Percentiles rank a stretch among this genome's conserved stretches.
phyloP scores from a whole-genome alignment of 2,888 invertebrate genomes.

The Nemoura dubitans region DNA sequence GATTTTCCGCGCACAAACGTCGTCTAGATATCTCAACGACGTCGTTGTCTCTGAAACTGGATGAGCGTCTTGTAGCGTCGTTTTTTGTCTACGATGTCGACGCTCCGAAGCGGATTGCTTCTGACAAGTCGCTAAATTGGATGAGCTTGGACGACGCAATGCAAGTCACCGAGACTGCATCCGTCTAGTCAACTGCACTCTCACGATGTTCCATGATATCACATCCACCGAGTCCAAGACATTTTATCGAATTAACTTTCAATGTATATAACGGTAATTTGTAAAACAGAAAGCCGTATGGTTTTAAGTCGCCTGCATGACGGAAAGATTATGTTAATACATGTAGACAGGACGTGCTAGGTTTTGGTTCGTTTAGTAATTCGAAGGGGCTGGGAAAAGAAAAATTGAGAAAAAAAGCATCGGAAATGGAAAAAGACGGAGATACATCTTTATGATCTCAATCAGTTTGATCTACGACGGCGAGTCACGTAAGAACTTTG shows the following conservation, averaged over 20 bases:
- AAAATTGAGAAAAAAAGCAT: neutral
- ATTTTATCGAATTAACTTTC: no score
- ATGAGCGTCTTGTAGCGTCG: neutral
- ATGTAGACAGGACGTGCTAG: neutral
- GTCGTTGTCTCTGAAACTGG: neutral
- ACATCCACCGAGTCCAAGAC: no score
- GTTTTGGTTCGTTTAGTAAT: neutral
- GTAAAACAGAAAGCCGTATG: no score
- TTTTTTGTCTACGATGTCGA: neutral
- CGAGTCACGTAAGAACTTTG: neutral
- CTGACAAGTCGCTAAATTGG: constrained; percentile 20
- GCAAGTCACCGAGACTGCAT: no score
- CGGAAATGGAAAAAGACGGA: neutral
- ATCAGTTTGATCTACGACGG: neutral
- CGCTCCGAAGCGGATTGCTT: neutral
- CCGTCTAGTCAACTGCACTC: no score
- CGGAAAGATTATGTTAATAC: neutral
- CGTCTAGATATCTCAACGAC: neutral
- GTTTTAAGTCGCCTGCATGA: neutral
- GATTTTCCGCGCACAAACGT: neutral
- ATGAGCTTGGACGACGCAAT: neutral
- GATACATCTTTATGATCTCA: neutral
- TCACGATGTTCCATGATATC: no score
- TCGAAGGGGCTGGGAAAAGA: neutral
- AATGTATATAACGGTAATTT: no score